phyloP scores from a whole-genome alignment of 2,113 vertebrate genomes.

The Amphiprion percula region DNA sequence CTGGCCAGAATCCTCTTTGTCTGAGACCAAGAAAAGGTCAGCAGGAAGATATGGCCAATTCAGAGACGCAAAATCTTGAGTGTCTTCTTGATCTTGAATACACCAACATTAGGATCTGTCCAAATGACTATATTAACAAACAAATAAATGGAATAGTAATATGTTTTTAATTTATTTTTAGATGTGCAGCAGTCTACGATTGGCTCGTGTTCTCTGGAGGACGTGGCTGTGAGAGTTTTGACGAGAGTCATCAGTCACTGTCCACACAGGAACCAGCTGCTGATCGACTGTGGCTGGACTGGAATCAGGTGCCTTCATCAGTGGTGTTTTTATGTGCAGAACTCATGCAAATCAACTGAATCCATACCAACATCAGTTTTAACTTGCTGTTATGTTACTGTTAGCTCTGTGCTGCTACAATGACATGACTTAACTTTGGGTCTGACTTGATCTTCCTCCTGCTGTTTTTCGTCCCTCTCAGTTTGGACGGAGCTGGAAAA shows the following conservation, averaged over 20 bases:
- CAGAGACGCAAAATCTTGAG: too few relatives aligned
- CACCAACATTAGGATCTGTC: too few relatives aligned
- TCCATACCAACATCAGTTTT: neutral
- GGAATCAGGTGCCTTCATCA: slow-evolving; percentile 72
- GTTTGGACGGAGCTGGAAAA: slow-evolving; percentile 83
- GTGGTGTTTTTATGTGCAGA: neutral
- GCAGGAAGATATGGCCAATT: too few relatives aligned
- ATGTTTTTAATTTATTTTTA: slow-evolving; percentile 34
- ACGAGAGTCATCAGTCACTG: slow-evolving; percentile 88
- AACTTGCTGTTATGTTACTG: neutral
- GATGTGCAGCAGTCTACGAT: slow-evolving; percentile 88
- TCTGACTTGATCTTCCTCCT: neutral
- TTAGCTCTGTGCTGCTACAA: neutral
- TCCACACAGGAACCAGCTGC: slow-evolving; percentile 87
- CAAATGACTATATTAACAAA: neutral
- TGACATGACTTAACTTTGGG: neutral
- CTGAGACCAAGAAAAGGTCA: too few relatives aligned
- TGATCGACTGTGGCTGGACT: slow-evolving; percentile 89
- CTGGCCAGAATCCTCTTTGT: too few relatives aligned
- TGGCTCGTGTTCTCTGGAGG: slow-evolving; percentile 86
- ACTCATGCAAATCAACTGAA: neutral
- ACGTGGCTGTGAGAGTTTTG: slow-evolving; percentile 88
- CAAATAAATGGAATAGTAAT: neutral
- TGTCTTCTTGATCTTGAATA: too few relatives aligned
- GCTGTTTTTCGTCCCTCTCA: slow-evolving; percentile 52